phyloP scores from a whole-genome alignment of 2,888 invertebrate genomes.

The Diplolepis rosae region DNA sequence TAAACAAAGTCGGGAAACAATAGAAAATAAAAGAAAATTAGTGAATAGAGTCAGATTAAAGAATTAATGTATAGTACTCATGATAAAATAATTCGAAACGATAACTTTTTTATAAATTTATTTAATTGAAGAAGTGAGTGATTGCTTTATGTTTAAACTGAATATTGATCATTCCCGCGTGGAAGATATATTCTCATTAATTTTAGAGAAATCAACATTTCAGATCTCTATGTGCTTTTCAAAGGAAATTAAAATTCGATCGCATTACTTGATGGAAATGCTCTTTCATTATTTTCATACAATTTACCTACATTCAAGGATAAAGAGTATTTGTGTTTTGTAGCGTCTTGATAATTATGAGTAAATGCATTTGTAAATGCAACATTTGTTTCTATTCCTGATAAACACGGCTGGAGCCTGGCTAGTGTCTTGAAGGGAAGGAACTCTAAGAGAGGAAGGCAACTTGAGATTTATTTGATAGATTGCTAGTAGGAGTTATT shows the following conservation, averaged over 20 bases:
- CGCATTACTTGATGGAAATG: background rate
- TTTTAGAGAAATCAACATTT: background rate
- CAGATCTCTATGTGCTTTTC: background rate
- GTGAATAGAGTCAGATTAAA: background rate
- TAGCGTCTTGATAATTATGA: background rate
- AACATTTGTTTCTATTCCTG: background rate
- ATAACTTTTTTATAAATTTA: background rate
- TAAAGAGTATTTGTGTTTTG: background rate
- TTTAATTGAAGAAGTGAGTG: background rate
- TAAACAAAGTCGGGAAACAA: background rate
- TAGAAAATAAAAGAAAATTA: background rate
- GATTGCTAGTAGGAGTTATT: slow-evolving; percentile 48
- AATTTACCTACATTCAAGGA: background rate
- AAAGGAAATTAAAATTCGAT: slow-evolving; percentile 4
- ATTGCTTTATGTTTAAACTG: background rate
- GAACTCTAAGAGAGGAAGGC: slow-evolving; percentile 36
- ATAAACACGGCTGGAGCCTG: background rate
- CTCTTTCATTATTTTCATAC: background rate
- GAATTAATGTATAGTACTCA: background rate
- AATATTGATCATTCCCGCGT: background rate
- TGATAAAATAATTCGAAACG: background rate
- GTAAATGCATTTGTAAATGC: background rate
- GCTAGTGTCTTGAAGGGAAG: background rate
- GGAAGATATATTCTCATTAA: background rate
- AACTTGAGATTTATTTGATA: slow-evolving; percentile 44